Evolutionary conservation across 1,140 invertebrate genomes (phyloP).

Genomic region (Drosophila orena): DNA sequence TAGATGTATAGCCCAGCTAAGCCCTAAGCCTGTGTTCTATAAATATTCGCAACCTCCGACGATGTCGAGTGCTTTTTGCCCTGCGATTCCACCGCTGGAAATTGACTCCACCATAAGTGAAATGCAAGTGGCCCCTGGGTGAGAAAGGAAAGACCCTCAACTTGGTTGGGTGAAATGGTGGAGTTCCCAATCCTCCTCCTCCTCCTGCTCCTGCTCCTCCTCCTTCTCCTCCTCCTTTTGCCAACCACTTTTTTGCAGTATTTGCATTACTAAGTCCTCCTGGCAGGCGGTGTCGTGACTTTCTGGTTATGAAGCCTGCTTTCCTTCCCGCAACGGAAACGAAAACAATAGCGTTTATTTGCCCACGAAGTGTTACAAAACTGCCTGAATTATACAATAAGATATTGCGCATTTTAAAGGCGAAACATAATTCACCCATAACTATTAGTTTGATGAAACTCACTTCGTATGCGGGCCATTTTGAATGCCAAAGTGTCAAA

Average conservation of each 20-base stretch:
- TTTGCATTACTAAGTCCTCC: slow-evolving; percentile 45
- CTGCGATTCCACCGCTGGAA: slow-evolving; percentile 20
- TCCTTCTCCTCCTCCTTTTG: background rate
- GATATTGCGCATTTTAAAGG: background rate
- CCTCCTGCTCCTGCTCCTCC: too few relatives aligned
- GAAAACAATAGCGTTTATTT: slow-evolving; percentile 29
- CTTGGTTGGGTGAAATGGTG: background rate
- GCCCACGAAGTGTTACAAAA: slow-evolving; percentile 9
- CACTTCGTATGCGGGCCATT: too few relatives aligned
- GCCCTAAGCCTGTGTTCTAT: slow-evolving; percentile 35
- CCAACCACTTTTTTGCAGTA: slow-evolving; percentile 12
- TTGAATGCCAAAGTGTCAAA: too few relatives aligned
- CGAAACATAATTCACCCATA: slow-evolving; percentile 1
- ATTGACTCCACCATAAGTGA: slow-evolving; percentile 32
- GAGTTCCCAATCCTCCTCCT: background rate
- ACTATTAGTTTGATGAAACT: background rate
- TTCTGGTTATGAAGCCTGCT: slow-evolving; percentile 24
- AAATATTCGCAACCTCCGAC: slow-evolving; percentile 22
- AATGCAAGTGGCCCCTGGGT: slow-evolving; percentile 13
- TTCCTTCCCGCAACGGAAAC: slow-evolving; percentile 10
- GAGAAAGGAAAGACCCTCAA: slow-evolving; percentile 1
- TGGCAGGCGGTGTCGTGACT: slow-evolving; percentile 38
- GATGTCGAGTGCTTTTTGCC: slow-evolving; percentile 28
- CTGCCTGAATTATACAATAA: slow-evolving; percentile 24
- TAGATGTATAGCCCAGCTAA: slow-evolving; percentile 1